phyloP scores from a whole-genome alignment of 2,113 vertebrate genomes.

The Hippocampus barbouri region DNA sequence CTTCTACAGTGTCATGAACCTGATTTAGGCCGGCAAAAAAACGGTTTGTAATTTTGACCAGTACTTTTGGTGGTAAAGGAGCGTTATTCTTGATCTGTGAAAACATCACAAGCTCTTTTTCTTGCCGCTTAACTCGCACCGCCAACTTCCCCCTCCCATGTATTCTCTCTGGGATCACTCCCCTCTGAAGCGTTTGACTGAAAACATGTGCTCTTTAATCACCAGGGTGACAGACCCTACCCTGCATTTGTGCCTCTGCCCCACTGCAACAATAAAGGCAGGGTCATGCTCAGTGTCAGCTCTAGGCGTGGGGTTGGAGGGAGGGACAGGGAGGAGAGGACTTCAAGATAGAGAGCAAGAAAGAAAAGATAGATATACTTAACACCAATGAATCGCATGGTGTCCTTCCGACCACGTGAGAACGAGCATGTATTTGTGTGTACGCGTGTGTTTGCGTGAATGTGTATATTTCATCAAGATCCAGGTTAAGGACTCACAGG shows the following conservation, averaged over 20 bases:
- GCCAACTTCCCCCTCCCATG: conserved; percentile 6
- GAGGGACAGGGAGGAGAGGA: conserved; percentile 27
- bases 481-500: conserved; percentile 34
- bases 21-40: neutral
- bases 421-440: conserved; percentile 21
- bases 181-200: conserved; percentile 63
- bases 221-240: conserved; percentile 66
- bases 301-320: conserved; percentile 55
- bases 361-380: neutral
- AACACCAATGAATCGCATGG: neutral
- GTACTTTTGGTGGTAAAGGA: neutral
- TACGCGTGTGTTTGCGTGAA: neutral
- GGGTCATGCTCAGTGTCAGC: conserved; percentile 71
- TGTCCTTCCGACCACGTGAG: neutral
- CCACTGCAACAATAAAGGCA: conserved; percentile 67
- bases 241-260: conserved; percentile 60
- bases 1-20: neutral
- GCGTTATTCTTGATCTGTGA: conserved; percentile 37
- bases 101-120: conserved; percentile 29
- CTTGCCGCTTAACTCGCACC: conserved; percentile 16
- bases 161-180: conserved; percentile 41
- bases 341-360: conserved; percentile 22
- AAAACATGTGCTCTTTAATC: conserved; percentile 72
- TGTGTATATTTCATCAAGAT: conserved; percentile 18
- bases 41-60: neutral